Evolutionary conservation across 2,797 vertebrate species (phyloP), one percentile per base, ranked within the genome.

Genomic region (Rhinophrynus dorsalis): DNA sequence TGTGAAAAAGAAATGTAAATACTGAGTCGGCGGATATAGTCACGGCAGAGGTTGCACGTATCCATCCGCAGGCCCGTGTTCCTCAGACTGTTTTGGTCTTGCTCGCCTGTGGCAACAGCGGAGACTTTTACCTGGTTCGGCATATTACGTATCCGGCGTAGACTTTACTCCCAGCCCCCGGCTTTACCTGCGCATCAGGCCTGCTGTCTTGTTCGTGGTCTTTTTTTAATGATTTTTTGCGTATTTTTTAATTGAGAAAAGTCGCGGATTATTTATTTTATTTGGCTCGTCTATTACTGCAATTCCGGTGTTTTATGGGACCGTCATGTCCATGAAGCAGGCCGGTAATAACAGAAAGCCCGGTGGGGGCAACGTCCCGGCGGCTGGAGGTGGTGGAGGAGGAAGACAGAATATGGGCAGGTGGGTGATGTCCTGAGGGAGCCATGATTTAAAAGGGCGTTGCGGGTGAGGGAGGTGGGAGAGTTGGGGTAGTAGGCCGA

Each of bases 21-120:
- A 2, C n/a, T 6, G 23, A 38, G 38, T 23, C 33, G 45, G 51
- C 44, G 64, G 59, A 79, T 76, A 73, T 77, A 48, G 78, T 76
- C 76, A 67, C 77, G 79, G 77, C 69, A 76, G 77, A 67, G 75
- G 74, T 76, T 68, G 71, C 56, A 35, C 75, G 51, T 93, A 94
- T 94, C 91, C 91, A 82, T 94, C 87, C 93, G 92, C 92, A 72
- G 52, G 80, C 80, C 87, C 85, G 89, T 89, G 66, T 88, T 87
- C 84, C 88, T 94, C 92, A 92, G 91, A 91, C 92, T 95, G 94
- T 95, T 94, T 95, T 93, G 94, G 93, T 92, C 90, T 90, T 88
- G 26, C 91, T 90, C 82, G 85, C 87, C 87, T 89, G 89, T 93
- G 93, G 92, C 93, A 92, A 90, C 90, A 88, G 76, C 37, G 84